Conservation (phyloP, 1,140 invertebrate genomes). For the Hormaphis cornu region DNA sequence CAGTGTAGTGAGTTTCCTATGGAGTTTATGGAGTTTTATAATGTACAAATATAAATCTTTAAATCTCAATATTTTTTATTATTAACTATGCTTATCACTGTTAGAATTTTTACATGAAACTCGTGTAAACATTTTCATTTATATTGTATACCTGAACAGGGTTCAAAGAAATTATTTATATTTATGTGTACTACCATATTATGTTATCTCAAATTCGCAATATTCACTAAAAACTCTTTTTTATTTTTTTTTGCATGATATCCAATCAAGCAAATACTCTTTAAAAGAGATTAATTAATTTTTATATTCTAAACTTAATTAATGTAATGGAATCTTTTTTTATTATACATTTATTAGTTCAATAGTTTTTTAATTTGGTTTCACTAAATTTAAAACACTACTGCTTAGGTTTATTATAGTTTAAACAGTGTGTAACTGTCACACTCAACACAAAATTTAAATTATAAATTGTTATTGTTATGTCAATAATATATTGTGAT, state of each 20-base stretch:
- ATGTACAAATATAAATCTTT: slow-evolving; percentile 27
- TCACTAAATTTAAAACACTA: not conserved
- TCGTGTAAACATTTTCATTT: not conserved
- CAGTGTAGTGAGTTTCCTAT: slow-evolving; percentile 26
- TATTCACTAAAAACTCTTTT: not conserved
- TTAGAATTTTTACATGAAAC: not conserved
- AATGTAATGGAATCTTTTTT: not conserved
- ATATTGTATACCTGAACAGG: not conserved
- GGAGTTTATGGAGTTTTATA: not conserved
- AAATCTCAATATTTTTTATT: slow-evolving; percentile 27
- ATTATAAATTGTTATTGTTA: not conserved
- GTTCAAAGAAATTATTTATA: slow-evolving; percentile 8
- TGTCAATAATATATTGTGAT: slow-evolving; percentile 22
- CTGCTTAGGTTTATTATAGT: slow-evolving; percentile 14
- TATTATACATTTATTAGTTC: not conserved
- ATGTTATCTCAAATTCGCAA: not conserved
- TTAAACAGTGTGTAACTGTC: not conserved
- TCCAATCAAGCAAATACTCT: not conserved
- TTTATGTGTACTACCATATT: not conserved
- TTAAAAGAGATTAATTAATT: too few relatives aligned
- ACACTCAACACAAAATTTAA: not conserved
- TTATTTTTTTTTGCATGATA: not conserved
- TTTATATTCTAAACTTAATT: not conserved
- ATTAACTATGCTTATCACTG: not conserved
- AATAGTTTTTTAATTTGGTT: slow-evolving; percentile 4